phyloP scores from a whole-genome alignment of 2,888 invertebrate species.

The Hypercompe scribonia region DNA sequence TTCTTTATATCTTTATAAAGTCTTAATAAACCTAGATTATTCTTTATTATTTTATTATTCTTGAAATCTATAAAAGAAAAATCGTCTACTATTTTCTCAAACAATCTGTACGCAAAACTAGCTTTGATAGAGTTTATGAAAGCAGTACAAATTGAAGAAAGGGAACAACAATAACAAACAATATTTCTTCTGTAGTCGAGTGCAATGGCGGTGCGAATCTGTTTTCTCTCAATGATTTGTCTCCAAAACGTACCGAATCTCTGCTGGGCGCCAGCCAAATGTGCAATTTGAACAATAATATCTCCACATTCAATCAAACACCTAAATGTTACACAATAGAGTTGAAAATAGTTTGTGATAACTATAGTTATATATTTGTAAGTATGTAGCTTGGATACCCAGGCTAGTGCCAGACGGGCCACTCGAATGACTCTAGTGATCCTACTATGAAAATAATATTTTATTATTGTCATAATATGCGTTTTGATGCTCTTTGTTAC shows the following conservation, averaged over 20 bases:
- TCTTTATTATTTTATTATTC: no score
- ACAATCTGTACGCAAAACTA: conserved; percentile 49
- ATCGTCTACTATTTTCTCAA: conserved; percentile 23
- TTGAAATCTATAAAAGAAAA: conserved; percentile 19
- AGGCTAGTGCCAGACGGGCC: conserved; percentile 65
- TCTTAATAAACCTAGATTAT: no score
- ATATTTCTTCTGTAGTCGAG: conserved; percentile 66
- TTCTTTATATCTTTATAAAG: no score
- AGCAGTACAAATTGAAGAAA: conserved; percentile 55
- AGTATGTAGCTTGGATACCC: conserved; percentile 71
- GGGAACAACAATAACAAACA: conserved; percentile 73
- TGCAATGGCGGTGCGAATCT: conserved; percentile 81
- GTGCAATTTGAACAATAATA: conserved; percentile 68
- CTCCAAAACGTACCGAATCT: conserved; percentile 81
- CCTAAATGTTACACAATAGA: conserved; percentile 46
- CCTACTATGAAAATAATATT: conserved; percentile 81
- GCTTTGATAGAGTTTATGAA: conserved; percentile 54
- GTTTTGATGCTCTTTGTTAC: conserved; percentile 57
- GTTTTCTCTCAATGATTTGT: conserved; percentile 85
- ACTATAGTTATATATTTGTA: conserved; percentile 54
- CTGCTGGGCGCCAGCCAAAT: conserved; percentile 82
- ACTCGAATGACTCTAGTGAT: conserved; percentile 73
- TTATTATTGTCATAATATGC: conserved; percentile 72
- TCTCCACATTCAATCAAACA: conserved; percentile 23
- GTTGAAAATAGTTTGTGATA: conserved; percentile 43